phyloP scores from a whole-genome alignment of 2,888 invertebrate species.

The Agrilus cyanescens region DNA sequence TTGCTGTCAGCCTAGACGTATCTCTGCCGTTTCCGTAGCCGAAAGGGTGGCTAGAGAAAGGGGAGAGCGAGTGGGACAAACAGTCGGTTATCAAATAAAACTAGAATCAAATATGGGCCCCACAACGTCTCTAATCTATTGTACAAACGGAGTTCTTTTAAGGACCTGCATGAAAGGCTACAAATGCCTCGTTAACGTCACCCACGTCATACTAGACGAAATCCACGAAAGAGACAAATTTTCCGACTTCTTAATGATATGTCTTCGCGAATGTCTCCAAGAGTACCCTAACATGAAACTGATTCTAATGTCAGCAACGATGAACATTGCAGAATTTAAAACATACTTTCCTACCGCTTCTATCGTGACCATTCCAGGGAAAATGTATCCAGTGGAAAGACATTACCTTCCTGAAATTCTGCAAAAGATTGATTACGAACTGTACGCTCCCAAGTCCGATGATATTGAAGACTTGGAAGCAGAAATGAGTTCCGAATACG shows the following conservation, averaged over 20 bases:
- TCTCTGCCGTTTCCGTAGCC: slow-evolving; percentile 82
- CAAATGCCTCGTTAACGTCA: slow-evolving; percentile 52
- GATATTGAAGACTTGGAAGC: slow-evolving; percentile 16
- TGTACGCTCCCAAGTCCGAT: slow-evolving; percentile 32
- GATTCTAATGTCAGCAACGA: slow-evolving; percentile 90
- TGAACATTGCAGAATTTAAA: slow-evolving; percentile 71
- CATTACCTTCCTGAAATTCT: slow-evolving; percentile 74
- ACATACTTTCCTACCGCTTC: slow-evolving; percentile 65
- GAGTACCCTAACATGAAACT: slow-evolving; percentile 62
- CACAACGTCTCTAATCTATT: slow-evolving; percentile 74
- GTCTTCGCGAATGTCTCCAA: slow-evolving; percentile 62
- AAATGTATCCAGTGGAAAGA: slow-evolving; percentile 60
- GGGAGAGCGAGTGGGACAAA: slow-evolving; percentile 40
- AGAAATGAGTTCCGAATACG: background rate
- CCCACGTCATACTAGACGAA: slow-evolving; percentile 87
- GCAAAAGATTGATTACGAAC: slow-evolving; percentile 44
- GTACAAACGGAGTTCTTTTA: slow-evolving; percentile 84
- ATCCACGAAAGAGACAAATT: slow-evolving; percentile 90
- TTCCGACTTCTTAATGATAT: slow-evolving; percentile 84
- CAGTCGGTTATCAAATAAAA: slow-evolving; percentile 83
- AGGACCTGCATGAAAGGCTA: slow-evolving; percentile 73
- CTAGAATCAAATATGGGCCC: slow-evolving; percentile 75
- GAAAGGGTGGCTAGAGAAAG: slow-evolving; percentile 67
- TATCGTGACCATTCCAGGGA: slow-evolving; percentile 36
- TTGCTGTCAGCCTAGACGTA: slow-evolving; percentile 85